Evolutionary conservation across 1,140 invertebrate species (phyloP), one percentile per base, ranked within the genome.

Genomic region (Cydia amplana): DNA sequence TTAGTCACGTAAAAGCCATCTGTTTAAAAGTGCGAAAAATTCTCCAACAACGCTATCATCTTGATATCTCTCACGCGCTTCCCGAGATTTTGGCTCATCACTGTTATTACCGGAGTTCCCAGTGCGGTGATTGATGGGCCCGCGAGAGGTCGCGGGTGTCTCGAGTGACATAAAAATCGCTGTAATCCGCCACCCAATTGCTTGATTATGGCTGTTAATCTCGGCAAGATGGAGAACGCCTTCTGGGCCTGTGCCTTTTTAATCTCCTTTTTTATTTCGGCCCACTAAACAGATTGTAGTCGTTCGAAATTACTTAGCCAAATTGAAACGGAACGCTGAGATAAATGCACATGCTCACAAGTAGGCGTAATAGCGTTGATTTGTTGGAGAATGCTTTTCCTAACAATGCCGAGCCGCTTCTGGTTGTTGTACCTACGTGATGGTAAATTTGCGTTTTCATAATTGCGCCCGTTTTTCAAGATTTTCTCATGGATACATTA

Each of bases 191-290:
- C 83, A 78, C 82, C 79, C 87, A 90, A 91, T 90, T 86, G 87
- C 90, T 89, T 89, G 87, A 91, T 90, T 90, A 88, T 90, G 76
- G 88, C 84, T 87, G 86, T 89, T 90, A 90, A 90, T 90, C 87
- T 82, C 81, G 83, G 82, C 80, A 81, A 84, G 81, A 85, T 83
- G 85, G 84, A 82, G 80, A 81, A 76, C 78, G 77, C 77, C 78
- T 76, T 67, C 65, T 55, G 74, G 20, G 76, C 76, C 65, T 73
- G 49, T n/a, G 78, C 73, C 75, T 84, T 89, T 63, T 90, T 90
- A 90, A 87, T 85, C 79, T 80, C 80, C 73, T 77, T 82, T 89
- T 91, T 91, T 89, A 89, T 90, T 86, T 82, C 74, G 75, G 74
- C 77, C 77, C 79, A 78, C 83, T 79, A 88, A 91, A 88, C 32